Evolutionary conservation across 2,797 vertebrate species (phyloP).

Genomic region (Gobio occitaniae): DNA sequence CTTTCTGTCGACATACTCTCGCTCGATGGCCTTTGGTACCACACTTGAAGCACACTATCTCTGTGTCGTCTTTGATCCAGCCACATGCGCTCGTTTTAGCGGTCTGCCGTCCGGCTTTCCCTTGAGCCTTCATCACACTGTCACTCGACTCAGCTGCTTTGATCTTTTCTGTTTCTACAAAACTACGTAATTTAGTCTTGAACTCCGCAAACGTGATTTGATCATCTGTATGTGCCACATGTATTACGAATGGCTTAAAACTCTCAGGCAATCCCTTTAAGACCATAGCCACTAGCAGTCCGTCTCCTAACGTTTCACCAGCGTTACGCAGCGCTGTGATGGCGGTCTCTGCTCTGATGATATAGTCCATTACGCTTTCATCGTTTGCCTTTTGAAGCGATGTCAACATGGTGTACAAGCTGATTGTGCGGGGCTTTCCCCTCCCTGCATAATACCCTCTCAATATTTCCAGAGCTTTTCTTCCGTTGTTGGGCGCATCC

Average conservation of each 20-base stretch:
- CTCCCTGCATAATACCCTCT: background rate
- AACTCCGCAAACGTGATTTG: conserved; percentile 46
- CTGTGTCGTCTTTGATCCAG: too few species aligned
- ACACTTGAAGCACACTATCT: background rate
- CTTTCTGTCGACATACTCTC: too few species aligned
- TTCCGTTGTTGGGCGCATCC: conserved; percentile 16
- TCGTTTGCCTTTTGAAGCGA: conserved; percentile 35
- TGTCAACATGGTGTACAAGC: conserved; percentile 26
- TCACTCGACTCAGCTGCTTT: background rate
- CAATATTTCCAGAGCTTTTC: conserved; percentile 18
- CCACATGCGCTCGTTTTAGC: too few species aligned
- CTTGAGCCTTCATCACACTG: conserved; percentile 17
- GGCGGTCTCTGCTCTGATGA: conserved; percentile 29
- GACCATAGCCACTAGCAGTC: conserved; percentile 37
- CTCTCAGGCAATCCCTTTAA: conserved; percentile 32
- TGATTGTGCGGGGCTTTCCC: conserved; percentile 4
- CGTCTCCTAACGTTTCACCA: too few species aligned
- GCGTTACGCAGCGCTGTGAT: conserved; percentile 28
- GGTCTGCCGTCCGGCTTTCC: too few species aligned
- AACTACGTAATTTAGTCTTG: conserved; percentile 37
- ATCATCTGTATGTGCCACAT: conserved; percentile 16
- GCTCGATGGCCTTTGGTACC: background rate
- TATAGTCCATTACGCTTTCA: conserved; percentile 32
- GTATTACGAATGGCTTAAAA: conserved; percentile 45
- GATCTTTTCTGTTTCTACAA: conserved; percentile 3